Percentiles rank a stretch among this genome's conserved stretches.
Evolutionary conservation across 2,888 invertebrate species (phyloP).

Genomic region (Anorthoa munda): DNA sequence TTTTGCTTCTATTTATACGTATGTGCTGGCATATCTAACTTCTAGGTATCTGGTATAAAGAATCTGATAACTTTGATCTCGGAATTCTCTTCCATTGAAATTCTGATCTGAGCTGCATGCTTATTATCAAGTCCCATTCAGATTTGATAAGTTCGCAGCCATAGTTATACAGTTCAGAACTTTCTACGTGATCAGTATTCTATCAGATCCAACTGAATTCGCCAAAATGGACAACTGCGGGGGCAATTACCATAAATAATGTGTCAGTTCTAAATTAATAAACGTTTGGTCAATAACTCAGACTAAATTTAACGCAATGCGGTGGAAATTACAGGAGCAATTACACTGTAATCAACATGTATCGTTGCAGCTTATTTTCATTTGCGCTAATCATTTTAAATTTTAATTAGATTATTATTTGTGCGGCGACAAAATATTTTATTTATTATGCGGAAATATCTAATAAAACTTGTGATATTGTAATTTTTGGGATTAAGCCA

Average conservation of each 20-base stretch:
- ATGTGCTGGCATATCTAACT: neutral
- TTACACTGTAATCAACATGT: constrained; percentile 78
- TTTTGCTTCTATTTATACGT: neutral
- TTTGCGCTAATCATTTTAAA: constrained; percentile 23
- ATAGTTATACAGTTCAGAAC: constrained; percentile 55
- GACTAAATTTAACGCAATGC: constrained; percentile 81
- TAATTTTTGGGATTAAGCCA: constrained; percentile 13
- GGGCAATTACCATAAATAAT: constrained; percentile 82
- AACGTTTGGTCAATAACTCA: constrained; percentile 83
- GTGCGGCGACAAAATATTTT: neutral
- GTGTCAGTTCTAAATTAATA: constrained; percentile 84
- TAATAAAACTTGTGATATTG: neutral
- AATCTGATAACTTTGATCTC: constrained; percentile 25
- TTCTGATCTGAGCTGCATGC: constrained; percentile 30
- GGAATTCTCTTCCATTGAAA: constrained; percentile 32
- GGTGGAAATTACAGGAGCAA: constrained; percentile 74
- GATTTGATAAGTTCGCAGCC: constrained; percentile 31
- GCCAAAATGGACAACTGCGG: constrained; percentile 74
- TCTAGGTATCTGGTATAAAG: neutral
- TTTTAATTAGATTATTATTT: constrained; percentile 12
- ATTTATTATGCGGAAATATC: neutral
- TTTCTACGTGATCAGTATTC: constrained; percentile 69
- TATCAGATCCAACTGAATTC: constrained; percentile 74
- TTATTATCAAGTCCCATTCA: constrained; percentile 54
- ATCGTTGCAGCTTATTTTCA: constrained; percentile 49